Percentiles rank a stretch among this genome's conserved stretches.
These are phyloP conservation scores for Todiramphus saurophagus DNA, from an alignment of 2,113 vertebrate genomes.

Conservation along the genomic window DNA sequence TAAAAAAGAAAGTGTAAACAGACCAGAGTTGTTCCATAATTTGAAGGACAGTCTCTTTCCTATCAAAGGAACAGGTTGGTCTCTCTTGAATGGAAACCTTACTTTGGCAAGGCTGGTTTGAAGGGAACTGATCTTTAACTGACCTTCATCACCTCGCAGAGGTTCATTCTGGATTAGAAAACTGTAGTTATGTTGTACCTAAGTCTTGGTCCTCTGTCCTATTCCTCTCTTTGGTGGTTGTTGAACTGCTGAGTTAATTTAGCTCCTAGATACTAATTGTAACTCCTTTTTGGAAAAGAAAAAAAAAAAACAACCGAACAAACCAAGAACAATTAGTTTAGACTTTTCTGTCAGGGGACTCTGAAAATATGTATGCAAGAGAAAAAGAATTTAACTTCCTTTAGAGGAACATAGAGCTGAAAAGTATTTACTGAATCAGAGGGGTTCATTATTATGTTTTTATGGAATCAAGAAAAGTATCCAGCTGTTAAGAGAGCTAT, in stretches of 20 bases:
- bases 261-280: neutral
- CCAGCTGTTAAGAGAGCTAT: constrained; percentile 37
- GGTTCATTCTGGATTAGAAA: neutral
- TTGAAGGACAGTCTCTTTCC: neutral
- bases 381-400: neutral
- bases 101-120: neutral
- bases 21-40: neutral
- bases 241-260: neutral
- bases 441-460: constrained; percentile 20
- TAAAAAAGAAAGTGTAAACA: neutral
- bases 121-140: neutral
- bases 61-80: neutral
- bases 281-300: neutral
- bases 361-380: neutral
- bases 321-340: neutral
- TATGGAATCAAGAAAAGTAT: constrained; percentile 34
- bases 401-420: neutral
- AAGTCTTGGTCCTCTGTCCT: neutral
- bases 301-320: neutral
- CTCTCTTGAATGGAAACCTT: neutral
- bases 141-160: neutral
- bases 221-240: neutral
- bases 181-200: neutral
- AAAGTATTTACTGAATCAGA: constrained; percentile 10
- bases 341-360: neutral